Conservation (phyloP, 2,797 vertebrate genomes). For the Oreonectes daqikongensis region DNA sequence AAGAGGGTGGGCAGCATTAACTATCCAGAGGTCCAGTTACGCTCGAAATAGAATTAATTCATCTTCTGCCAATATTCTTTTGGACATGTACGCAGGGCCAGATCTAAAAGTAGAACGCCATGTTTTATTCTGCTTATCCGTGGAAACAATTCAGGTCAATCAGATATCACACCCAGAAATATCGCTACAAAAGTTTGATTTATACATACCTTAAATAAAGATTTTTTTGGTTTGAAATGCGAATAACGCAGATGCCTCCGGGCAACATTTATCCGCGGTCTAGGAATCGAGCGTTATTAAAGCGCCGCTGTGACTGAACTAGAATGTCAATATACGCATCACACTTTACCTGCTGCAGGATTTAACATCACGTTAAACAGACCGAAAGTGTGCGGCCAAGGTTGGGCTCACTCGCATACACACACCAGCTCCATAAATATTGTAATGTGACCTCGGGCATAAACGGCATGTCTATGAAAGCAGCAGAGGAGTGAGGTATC, state of each 20-base stretch:
- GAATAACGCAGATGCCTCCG: conserved; percentile 27
- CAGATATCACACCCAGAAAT: conserved; percentile 22
- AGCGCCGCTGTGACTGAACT: conserved; percentile 24
- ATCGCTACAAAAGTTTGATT: not conserved
- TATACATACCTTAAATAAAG: not conserved
- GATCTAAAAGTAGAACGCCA: conserved; percentile 21
- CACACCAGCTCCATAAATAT: conserved; percentile 48
- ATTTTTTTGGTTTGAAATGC: conserved; percentile 15
- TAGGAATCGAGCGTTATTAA: conserved; percentile 27
- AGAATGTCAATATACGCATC: conserved; percentile 34
- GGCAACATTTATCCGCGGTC: conserved; percentile 27
- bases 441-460: conserved; percentile 51
- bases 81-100: conserved; percentile 13
- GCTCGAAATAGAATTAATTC: conserved; percentile 33
- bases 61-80: conserved; percentile 41
- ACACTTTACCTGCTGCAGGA: conserved; percentile 31
- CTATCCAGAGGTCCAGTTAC: conserved; percentile 26
- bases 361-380: conserved; percentile 41
- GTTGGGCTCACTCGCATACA: not conserved
- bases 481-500: conserved; percentile 24
- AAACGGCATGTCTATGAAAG: conserved; percentile 31
- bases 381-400: conserved; percentile 4
- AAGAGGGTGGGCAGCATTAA: not conserved
- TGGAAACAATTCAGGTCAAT: conserved; percentile 24
- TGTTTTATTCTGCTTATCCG: conserved; percentile 22